Evolutionary conservation across 2,113 vertebrate species (phyloP).

Genomic region (Romanogobio albipinnatus): DNA sequence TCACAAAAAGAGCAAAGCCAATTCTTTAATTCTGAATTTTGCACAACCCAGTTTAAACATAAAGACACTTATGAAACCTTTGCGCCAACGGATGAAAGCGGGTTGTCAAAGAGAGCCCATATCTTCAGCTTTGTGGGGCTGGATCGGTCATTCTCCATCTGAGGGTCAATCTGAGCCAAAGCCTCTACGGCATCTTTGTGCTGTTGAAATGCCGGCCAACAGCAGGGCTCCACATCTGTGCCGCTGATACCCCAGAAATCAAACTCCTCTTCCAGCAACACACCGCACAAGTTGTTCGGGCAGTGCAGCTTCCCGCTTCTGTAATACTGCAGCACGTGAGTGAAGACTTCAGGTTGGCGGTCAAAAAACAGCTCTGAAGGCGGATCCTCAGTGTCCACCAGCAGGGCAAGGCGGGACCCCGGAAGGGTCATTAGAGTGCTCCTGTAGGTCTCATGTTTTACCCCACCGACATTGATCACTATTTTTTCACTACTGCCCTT

Average conservation of each 20-base stretch:
- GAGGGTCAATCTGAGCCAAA: conserved; percentile 92
- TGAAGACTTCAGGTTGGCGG: conserved; percentile 94
- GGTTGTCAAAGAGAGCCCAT: conserved; percentile 97
- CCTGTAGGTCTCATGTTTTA: conserved; percentile 94
- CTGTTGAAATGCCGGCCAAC: conserved; percentile 97
- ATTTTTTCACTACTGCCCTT: conserved; percentile 80
- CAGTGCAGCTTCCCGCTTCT: conserved; percentile 97
- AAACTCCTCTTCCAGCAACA: conserved; percentile 96
- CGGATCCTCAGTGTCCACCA: conserved; percentile 83
- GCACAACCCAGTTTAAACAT: not conserved
- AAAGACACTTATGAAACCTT: conserved; percentile 81
- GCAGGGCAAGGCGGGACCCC: conserved; percentile 91
- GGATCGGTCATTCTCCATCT: conserved; percentile 67
- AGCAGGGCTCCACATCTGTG: conserved; percentile 97
- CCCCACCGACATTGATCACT: conserved; percentile 93
- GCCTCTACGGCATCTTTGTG: conserved; percentile 94
- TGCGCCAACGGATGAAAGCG: conserved; percentile 90
- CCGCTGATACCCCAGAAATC: conserved; percentile 97
- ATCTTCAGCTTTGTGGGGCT: conserved; percentile 81
- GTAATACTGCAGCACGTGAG: conserved; percentile 97
- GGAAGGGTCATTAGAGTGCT: conserved; percentile 93
- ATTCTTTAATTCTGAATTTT: not conserved
- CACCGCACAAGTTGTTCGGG: conserved; percentile 92
- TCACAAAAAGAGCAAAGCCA: not conserved
- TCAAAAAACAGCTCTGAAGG: conserved; percentile 91